Evolutionary conservation across 2,888 invertebrate genomes (phyloP), one percentile per base, ranked within the genome.

Genomic region (Onthophagus sagittarius): DNA sequence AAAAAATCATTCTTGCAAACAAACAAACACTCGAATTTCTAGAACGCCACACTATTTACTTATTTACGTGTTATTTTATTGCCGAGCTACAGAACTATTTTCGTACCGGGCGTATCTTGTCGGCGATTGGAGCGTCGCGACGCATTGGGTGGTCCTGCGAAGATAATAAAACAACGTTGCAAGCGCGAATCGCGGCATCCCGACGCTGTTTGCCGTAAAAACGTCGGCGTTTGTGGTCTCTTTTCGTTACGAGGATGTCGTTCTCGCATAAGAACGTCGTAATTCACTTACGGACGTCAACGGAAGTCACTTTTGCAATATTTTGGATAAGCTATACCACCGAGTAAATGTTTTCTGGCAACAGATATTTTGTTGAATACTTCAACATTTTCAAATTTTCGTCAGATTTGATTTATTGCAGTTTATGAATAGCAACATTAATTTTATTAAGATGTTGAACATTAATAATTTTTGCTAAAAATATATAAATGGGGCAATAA

Each of bases 21-120:
- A 84, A 84, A 84, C 84, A 84, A 84, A 84, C 84, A 84, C 84
- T 84, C 83, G 83, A 81, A 81, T 83, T 84, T 84, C 84, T 83
- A 83, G 84, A 82, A 84, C 84, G 83, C 83, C 7, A 7, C 82
- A 83, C 82, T 83, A 83, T 84, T 84, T 84, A 84, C 83, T 83
- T 84, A 84, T 84, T 84, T 84, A 82, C 81, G 82, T 81, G 80
- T 81, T 80, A 78, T 82, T 84, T 84, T 84, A 84, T 83, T 83
- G 81, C 83, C 77, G 79, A 80, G 67, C 31, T 67, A 67, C 67
- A 31, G 82, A 82, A 83, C 83, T 83, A 83, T 83, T 83, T 84
- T 81, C 77, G 80, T 81, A 78, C 79, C 77, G 76, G 75, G 74
- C 32, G 63, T 62, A 13, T 70, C 71, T 65, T 62, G 72, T 53